Conservation (phyloP, 2,113 vertebrate species). For the Stercorarius parasiticus region DNA sequence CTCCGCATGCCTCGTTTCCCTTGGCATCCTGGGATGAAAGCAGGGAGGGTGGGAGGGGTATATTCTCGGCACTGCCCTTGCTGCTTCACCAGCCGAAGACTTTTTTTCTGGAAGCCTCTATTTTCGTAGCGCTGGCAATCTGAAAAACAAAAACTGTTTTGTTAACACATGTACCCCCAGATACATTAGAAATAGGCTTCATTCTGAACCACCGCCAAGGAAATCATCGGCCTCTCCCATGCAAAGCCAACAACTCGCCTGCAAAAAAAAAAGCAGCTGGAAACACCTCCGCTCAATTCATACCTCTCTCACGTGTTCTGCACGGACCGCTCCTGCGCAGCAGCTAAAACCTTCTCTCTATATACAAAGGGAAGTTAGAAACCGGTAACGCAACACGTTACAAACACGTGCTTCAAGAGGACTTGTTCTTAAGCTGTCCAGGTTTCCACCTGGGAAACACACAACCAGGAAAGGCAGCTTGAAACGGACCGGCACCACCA, state of each 20-base stretch:
- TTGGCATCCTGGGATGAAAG: background rate
- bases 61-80: background rate
- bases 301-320: fast-evolving
- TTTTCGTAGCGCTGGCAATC: background rate
- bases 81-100: background rate
- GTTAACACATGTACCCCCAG: background rate
- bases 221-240: background rate
- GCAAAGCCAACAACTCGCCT: background rate
- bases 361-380: background rate
- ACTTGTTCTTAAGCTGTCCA: background rate
- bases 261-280: background rate
- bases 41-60: background rate
- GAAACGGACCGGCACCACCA: background rate
- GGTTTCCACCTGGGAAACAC: background rate
- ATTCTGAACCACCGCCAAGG: background rate
- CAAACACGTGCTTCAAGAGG: background rate
- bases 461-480: background rate
- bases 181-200: background rate
- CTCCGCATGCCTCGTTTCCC: background rate
- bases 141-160: conserved; percentile 57
- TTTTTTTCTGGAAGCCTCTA: background rate
- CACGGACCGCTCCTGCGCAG: fast-evolving
- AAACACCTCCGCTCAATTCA: background rate
- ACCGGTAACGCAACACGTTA: background rate
- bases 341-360: background rate